Conservation (phyloP, 2,113 vertebrate species). For the Neogale vison region DNA sequence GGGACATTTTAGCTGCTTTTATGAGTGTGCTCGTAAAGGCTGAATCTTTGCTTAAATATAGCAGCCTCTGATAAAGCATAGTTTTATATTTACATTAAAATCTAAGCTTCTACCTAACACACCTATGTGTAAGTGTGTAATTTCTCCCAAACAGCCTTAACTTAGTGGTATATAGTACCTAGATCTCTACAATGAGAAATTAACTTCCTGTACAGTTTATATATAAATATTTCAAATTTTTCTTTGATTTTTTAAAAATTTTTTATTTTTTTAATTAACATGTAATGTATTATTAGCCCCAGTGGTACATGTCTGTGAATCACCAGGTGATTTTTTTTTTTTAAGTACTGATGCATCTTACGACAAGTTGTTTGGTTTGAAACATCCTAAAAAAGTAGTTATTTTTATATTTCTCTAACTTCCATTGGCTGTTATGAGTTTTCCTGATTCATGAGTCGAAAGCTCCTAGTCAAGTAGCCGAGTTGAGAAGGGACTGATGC, state of each 20-base stretch:
- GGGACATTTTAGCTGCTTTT: neutral
- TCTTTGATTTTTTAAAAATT: neutral
- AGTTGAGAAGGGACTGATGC: neutral
- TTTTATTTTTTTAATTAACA: no score
- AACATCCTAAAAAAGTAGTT: neutral
- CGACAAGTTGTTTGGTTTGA: neutral
- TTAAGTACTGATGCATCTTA: neutral
- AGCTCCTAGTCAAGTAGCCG: constrained; percentile 55
- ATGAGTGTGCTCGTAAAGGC: neutral
- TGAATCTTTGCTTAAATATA: neutral
- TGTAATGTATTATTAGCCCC: no score
- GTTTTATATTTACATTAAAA: neutral
- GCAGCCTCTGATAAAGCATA: neutral
- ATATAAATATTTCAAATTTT: neutral
- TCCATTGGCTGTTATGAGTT: constrained; percentile 39
- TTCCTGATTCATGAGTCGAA: constrained; percentile 23
- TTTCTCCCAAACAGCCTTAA: neutral
- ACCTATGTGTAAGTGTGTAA: neutral
- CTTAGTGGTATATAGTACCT: neutral
- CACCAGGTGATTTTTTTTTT: no score
- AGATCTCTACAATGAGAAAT: neutral
- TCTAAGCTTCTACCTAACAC: neutral
- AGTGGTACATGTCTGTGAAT: no score
- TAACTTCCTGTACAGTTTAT: neutral
- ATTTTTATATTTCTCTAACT: neutral